Evolutionary conservation across 2,888 invertebrate genomes (phyloP), one percentile per base, ranked within the genome.

Genomic region (Lepidonotus clava): DNA sequence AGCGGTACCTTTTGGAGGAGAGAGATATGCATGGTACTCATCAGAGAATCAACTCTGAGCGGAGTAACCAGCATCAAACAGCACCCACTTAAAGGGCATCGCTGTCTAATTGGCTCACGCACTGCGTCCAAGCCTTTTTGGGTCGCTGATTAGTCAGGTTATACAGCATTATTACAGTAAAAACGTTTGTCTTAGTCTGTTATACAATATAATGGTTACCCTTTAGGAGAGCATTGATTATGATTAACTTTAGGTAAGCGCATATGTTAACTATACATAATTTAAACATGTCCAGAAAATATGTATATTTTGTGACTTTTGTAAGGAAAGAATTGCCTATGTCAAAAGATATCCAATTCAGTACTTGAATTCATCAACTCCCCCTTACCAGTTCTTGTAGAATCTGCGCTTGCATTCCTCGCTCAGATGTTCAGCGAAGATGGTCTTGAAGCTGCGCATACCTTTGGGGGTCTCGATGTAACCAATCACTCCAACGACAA

Each of bases 321-420:
- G n/a, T n/a, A n/a, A n/a, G n/a, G n/a, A n/a, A n/a, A n/a, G n/a
- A n/a, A n/a, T n/a, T n/a, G n/a, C n/a, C n/a, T n/a, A n/a, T n/a
- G n/a, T n/a, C n/a, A n/a, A n/a, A n/a, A n/a, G n/a, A n/a, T n/a
- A n/a, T n/a, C n/a, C n/a, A n/a, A n/a, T n/a, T n/a, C n/a, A n/a
- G n/a, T n/a, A n/a, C n/a, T n/a, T n/a, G n/a, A n/a, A n/a, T n/a
- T n/a, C n/a, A n/a, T n/a, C n/a, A n/a, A n/a, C n/a, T n/a, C n/a
- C n/a, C n/a, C n/a, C 87, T 76, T 96, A 99, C 99, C 99, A 99
- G 95, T 99, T 99, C 96, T 99, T 99, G 96, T 99, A 99, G 96
- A 99, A 99, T 91, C 99, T 96, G 94, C 99, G 97, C 92, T 98
- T 97, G 95, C 99, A 99, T 94, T 99, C 99, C 95, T 99, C 99